A percentile compares a stretch with the other conserved stretches of the same genome.
Evolutionary conservation across 2,113 vertebrate species (phyloP).

Genomic region (Morone chrysops): DNA sequence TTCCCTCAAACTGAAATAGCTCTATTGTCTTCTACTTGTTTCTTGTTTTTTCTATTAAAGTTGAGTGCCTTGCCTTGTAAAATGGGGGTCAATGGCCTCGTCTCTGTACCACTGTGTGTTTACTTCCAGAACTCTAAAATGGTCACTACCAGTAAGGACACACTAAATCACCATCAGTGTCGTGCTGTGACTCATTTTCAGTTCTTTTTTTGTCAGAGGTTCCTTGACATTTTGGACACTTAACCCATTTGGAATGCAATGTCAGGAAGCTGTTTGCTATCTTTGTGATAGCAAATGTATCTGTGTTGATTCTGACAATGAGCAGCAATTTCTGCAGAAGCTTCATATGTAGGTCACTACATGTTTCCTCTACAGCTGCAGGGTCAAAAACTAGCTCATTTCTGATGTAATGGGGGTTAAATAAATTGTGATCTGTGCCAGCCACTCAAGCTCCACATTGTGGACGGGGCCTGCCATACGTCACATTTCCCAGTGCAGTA

Average conservation of each 20-base stretch:
- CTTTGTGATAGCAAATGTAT: conserved; percentile 6
- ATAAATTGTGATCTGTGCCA: conserved; percentile 13
- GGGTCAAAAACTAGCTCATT: conserved; percentile 2
- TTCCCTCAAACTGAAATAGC: not conserved
- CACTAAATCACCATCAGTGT: conserved; percentile 18
- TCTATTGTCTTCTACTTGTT: not conserved
- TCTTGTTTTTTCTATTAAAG: not conserved
- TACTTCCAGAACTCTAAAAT: not conserved
- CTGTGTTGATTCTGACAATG: conserved; percentile 21
- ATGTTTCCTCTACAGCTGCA: conserved; percentile 14
- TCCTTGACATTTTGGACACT: conserved; percentile 11
- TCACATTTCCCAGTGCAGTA: conserved; percentile 6
- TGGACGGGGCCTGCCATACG: not conserved
- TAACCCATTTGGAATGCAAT: conserved; percentile 13
- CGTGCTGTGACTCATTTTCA: conserved; percentile 9
- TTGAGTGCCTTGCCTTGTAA: conserved; percentile 7
- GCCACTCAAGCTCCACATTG: conserved; percentile 23
- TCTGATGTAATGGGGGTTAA: not conserved
- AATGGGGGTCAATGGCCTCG: conserved; percentile 9
- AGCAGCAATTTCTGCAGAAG: not conserved
- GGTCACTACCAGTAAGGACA: not conserved
- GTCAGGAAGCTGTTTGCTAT: not conserved
- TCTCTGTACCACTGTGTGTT: not conserved
- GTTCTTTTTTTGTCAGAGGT: not conserved
- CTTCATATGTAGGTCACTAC: conserved; percentile 24